Percentiles rank a stretch among this genome's conserved stretches.
These are phyloP conservation scores for Bucco capensis DNA, from an alignment of 2,113 vertebrate species.

Conservation along the genomic window DNA sequence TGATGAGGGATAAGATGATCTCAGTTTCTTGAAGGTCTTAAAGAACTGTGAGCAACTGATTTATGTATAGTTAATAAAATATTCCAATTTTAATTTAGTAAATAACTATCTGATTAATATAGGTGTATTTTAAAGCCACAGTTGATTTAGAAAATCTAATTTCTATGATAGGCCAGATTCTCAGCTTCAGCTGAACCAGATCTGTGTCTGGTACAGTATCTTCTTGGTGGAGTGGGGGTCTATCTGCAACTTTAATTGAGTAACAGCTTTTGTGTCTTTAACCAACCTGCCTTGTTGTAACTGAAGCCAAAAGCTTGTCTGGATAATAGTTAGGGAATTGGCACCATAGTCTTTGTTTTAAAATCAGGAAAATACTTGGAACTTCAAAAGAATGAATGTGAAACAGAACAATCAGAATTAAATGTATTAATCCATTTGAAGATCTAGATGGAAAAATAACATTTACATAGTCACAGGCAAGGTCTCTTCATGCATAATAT, in stretches of 20 bases:
- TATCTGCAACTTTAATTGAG: neutral
- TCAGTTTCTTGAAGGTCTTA: neutral
- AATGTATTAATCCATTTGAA: neutral
- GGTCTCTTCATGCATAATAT: neutral
- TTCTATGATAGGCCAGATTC: no score
- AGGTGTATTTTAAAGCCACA: no score
- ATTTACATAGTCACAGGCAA: neutral
- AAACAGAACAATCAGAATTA: neutral
- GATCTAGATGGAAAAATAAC: neutral
- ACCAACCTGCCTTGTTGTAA: neutral
- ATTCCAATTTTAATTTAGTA: no score
- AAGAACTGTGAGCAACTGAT: no score
- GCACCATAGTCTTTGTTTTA: neutral
- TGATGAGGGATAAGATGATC: neutral
- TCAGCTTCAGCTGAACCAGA: no score
- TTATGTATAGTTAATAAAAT: no score
- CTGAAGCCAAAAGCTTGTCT: neutral
- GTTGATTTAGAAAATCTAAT: no score
- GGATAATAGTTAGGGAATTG: neutral
- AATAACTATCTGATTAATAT: no score
- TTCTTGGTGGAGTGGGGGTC: no score
- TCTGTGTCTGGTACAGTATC: no score
- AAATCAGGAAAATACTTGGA: neutral
- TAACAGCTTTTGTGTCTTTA: neutral
- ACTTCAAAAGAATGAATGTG: neutral